These are phyloP conservation scores for Heliconius sara DNA, from an alignment of 2,888 invertebrate species.

Conservation along the genomic window DNA sequence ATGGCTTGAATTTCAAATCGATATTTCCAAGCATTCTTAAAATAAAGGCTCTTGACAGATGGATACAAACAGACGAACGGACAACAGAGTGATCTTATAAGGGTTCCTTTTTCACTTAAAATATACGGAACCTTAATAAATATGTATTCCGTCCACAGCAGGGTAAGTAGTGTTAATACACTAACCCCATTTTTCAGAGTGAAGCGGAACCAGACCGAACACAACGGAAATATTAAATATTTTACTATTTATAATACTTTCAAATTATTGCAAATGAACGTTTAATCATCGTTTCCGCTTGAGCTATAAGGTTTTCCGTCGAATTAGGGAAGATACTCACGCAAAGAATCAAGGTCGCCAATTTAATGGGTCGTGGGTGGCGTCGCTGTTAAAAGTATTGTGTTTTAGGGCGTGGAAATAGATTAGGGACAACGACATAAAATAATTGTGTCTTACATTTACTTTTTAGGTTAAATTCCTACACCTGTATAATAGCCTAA, in stretches of 20 bases:
- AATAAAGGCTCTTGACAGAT: too few species aligned
- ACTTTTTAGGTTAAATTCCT: not conserved
- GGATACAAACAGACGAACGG: too few species aligned
- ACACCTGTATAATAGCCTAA: not conserved
- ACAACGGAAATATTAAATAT: too few species aligned
- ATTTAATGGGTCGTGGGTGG: conserved; percentile 58
- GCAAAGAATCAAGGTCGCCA: conserved; percentile 64
- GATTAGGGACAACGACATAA: conserved; percentile 22
- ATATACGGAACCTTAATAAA: too few species aligned
- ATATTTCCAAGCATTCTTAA: too few species aligned
- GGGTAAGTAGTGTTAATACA: too few species aligned
- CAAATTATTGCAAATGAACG: not conserved
- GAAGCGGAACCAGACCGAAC: too few species aligned
- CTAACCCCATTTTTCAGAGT: too few species aligned
- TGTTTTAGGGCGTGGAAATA: conserved; percentile 51
- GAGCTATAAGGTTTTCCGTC: conserved; percentile 31
- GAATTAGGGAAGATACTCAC: conserved; percentile 58
- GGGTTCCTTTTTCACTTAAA: too few species aligned
- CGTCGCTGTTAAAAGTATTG: conserved; percentile 49
- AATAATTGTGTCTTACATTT: not conserved
- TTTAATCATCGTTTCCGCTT: not conserved
- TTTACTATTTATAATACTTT: not conserved
- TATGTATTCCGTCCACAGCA: too few species aligned
- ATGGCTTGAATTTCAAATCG: too few species aligned
- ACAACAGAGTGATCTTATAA: too few species aligned